Evolutionary conservation across 1,140 invertebrate species (phyloP).

Genomic region (Hyposmocoma kahamanoa): DNA sequence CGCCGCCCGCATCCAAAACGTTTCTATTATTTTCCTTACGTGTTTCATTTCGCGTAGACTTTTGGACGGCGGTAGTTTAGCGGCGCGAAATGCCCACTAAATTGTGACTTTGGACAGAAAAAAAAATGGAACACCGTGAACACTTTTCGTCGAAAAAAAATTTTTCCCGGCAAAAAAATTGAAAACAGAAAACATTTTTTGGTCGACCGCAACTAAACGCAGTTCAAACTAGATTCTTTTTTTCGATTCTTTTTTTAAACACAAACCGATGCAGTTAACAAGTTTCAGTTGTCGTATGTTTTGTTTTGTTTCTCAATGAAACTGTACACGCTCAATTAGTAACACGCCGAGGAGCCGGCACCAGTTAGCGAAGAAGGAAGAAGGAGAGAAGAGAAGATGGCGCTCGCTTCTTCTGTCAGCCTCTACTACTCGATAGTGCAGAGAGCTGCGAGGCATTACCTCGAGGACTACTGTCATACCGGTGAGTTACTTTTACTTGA

Average conservation of each 20-base stretch:
- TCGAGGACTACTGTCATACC: constrained; percentile 73
- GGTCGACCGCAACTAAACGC: constrained; percentile 55
- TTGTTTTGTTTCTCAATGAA: constrained; percentile 39
- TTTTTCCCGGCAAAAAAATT: constrained; percentile 42
- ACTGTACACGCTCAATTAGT: constrained; percentile 17
- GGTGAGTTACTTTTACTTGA: constrained; percentile 57
- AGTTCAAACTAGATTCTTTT: constrained; percentile 62
- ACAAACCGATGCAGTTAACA: constrained; percentile 53
- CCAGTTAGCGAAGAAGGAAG: constrained; percentile 25
- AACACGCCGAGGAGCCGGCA: constrained; percentile 15
- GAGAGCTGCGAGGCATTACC: constrained; percentile 67
- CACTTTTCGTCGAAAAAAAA: constrained; percentile 52
- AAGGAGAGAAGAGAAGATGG: constrained; percentile 60
- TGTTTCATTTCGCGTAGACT: constrained; percentile 70
- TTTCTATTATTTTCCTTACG: constrained; percentile 68
- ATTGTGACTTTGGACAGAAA: constrained; percentile 65
- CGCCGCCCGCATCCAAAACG: constrained; percentile 53
- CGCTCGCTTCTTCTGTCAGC: constrained; percentile 72
- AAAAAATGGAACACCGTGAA: constrained; percentile 56
- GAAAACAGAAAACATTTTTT: constrained; percentile 17
- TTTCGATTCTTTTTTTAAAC: constrained; percentile 33
- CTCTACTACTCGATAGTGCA: constrained; percentile 73
- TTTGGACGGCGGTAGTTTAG: constrained; percentile 55
- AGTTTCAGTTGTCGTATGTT: constrained; percentile 36
- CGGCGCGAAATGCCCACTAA: constrained; percentile 57